A percentile compares a stretch with the other conserved stretches of the same genome.
These are phyloP conservation scores for Varanus komodoensis DNA, from an alignment of 2,113 vertebrate genomes.

Conservation along the genomic window DNA sequence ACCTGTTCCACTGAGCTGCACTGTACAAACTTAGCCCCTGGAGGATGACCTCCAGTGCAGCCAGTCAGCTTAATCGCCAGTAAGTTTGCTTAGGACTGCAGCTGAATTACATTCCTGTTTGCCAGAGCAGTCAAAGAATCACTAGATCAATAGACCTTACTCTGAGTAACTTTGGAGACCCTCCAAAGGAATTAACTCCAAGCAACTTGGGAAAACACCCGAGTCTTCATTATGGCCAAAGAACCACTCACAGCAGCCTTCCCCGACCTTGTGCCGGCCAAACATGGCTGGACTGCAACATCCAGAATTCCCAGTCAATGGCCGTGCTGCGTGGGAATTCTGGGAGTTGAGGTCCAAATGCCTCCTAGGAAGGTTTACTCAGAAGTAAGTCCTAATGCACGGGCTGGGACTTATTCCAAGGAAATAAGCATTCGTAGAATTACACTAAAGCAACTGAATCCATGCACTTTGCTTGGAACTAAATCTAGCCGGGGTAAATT, in stretches of 20 bases:
- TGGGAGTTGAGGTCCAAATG: no score
- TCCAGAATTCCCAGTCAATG: no score
- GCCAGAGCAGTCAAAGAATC: no score
- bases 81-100: not conserved
- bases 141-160: not conserved
- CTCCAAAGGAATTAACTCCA: not conserved
- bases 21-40: no score
- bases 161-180: not conserved
- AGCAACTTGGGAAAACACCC: not conserved
- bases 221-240: not conserved
- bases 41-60: no score
- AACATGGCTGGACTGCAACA: no score
- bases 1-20: not conserved
- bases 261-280: no score
- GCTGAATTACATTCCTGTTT: no score
- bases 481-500: not conserved
- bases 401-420: not conserved
- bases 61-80: not conserved
- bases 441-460: not conserved
- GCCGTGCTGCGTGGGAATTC: no score
- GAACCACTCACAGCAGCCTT: not conserved
- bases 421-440: not conserved
- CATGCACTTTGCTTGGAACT: not conserved
- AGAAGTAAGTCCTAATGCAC: not conserved
- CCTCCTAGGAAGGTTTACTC: not conserved